Base-by-base conservation (phyloP, 1,140 invertebrate species). In the Heterodera carotae region DNA sequence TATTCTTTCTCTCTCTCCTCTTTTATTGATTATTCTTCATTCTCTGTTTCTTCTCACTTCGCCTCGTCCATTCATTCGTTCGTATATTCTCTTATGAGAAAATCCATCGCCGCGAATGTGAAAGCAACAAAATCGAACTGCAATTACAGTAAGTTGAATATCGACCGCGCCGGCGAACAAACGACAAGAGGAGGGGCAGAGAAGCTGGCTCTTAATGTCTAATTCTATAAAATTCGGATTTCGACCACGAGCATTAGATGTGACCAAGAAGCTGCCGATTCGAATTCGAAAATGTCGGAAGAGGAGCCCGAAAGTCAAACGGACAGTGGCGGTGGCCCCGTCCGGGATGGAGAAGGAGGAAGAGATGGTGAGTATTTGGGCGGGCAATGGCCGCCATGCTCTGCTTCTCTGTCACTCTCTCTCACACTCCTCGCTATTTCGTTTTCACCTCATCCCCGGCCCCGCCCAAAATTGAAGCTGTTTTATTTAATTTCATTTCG, bases 281-380 rank as follows among this genome's bases (percentile, higher is more conserved):
- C 78, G 78, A 31, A 73, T 79, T 36, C 68, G 78, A 60, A 80
- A 79, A 80, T 80, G 78, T 56, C 76, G 78, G 36, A 60, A 80
- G 31, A 34, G 56, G 53, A 80, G 76, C 39, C 78, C 78, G 27
- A 79, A 79, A 36, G 56, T 82, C 25, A 82, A 82, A 73, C 53
- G 82, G 27, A 60, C 81, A 29, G 79, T 82, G n/a, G 60, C 64
- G 18, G 62, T 69, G 7, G 81, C 81, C 12, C 82, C 81, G 25
- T 60, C 81, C 18, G 81, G 81, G 12, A 82, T 82, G 81, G 81
- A 82, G 68, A 84, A 84, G 82, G 81, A 82, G 62, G 81, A 82
- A 31, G 81, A 82, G 66, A 81, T 69, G 81, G 81, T 82, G 29
- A 18, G 81, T 75, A 36, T 67, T 43, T 69, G 29, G 27, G 34